Conservation (phyloP, 2,113 vertebrate genomes). For the Oryzias curvinotus region DNA sequence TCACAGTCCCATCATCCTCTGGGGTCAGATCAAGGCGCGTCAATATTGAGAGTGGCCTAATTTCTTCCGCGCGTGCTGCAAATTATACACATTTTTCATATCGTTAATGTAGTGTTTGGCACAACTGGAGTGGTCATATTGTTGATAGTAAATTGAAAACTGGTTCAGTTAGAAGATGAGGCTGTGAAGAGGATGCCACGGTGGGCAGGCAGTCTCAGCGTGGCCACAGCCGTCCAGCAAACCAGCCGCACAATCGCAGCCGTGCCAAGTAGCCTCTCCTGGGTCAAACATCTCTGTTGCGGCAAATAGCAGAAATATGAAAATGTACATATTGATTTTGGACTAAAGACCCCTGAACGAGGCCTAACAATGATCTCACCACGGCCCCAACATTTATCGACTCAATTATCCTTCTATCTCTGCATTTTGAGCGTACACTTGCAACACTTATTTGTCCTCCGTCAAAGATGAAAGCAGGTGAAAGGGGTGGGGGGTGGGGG, state of each 20-base stretch:
- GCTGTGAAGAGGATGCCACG: slow-evolving; percentile 19
- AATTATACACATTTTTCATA: slow-evolving; percentile 60
- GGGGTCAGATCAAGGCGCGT: slow-evolving; percentile 64
- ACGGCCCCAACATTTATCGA: slow-evolving; percentile 76
- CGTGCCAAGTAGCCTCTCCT: slow-evolving; percentile 35
- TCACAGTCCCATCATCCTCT: slow-evolving; percentile 53
- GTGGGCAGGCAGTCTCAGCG: slow-evolving; percentile 22
- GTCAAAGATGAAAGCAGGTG: slow-evolving; percentile 80
- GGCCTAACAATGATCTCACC: slow-evolving; percentile 68
- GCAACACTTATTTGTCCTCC: slow-evolving; percentile 62
- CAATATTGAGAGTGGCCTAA: slow-evolving; percentile 62
- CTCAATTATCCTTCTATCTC: slow-evolving; percentile 80
- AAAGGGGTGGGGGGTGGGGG: slow-evolving; percentile 61
- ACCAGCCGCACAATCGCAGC: slow-evolving; percentile 58
- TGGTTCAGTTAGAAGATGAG: slow-evolving; percentile 45
- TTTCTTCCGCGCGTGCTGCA: slow-evolving; percentile 55
- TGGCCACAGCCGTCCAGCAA: slow-evolving; percentile 54
- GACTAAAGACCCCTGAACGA: slow-evolving; percentile 63
- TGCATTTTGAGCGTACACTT: slow-evolving; percentile 63
- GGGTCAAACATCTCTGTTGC: slow-evolving; percentile 58
- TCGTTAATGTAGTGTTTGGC: slow-evolving; percentile 49
- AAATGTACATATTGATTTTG: slow-evolving; percentile 60
- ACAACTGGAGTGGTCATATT: slow-evolving; percentile 58
- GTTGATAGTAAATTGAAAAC: slow-evolving; percentile 58
- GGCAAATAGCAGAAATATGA: slow-evolving; percentile 63